Percentiles rank a stretch among this genome's conserved stretches.
Evolutionary conservation across 2,113 vertebrate genomes (phyloP).

Genomic region (Cacatua alba): DNA sequence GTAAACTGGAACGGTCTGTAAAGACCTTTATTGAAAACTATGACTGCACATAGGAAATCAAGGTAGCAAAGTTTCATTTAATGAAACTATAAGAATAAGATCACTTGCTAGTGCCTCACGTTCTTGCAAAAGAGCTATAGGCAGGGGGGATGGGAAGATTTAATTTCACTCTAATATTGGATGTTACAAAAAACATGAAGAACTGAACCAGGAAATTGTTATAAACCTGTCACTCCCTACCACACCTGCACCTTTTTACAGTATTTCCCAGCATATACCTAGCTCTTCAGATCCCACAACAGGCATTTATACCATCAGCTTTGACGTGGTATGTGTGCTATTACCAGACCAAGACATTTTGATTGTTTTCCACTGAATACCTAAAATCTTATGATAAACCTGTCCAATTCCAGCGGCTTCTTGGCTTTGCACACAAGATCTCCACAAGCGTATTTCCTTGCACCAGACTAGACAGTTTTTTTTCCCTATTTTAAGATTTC

Average conservation of each 20-base stretch:
- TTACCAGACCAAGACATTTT: neutral
- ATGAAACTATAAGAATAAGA: neutral
- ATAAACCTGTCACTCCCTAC: neutral
- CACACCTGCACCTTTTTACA: neutral
- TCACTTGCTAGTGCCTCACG: neutral
- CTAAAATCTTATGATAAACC: neutral
- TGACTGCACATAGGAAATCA: neutral
- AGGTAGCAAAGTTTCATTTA: neutral
- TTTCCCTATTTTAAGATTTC: neutral
- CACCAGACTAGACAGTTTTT: neutral
- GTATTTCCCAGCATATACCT: neutral
- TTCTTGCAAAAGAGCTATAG: neutral
- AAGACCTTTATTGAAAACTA: neutral
- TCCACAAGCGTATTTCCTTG: neutral
- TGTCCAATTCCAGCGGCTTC: neutral
- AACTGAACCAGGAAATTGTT: neutral
- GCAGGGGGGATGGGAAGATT: rapidly evolving
- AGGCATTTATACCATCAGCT: neutral
- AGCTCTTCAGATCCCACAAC: neutral
- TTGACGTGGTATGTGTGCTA: neutral
- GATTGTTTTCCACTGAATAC: neutral
- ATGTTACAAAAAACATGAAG: neutral
- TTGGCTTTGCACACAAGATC: neutral
- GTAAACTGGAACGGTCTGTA: neutral
- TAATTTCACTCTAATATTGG: neutral